A percentile compares a stretch with the other conserved stretches of the same genome.
Conservation (phyloP, 2,888 invertebrate genomes). For the Pteria penguin region DNA sequence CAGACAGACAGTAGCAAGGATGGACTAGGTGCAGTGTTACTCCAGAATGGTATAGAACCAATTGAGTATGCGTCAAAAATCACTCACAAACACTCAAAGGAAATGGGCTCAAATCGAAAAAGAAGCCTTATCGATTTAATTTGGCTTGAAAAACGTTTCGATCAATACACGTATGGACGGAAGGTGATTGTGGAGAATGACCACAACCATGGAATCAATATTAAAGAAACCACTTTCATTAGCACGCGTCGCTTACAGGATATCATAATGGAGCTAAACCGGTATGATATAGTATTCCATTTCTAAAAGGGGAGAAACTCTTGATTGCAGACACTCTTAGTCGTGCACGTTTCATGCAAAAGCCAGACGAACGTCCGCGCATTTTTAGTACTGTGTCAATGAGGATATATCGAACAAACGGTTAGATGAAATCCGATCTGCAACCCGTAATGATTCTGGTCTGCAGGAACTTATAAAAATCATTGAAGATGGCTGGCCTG, state of each 20-base stretch:
- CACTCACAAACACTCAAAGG: slow-evolving; percentile 13
- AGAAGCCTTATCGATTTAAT: slow-evolving; percentile 35
- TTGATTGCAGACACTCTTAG: slow-evolving; percentile 45
- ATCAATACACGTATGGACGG: slow-evolving; percentile 26
- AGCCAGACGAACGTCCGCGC: neutral
- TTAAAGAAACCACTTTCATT: slow-evolving; percentile 32
- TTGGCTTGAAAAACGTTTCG: slow-evolving; percentile 38
- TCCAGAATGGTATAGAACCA: slow-evolving; percentile 50
- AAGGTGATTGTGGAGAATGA: slow-evolving; percentile 30
- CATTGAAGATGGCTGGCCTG: slow-evolving; percentile 32
- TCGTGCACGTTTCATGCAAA: slow-evolving; percentile 12
- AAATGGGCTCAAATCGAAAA: slow-evolving; percentile 27
- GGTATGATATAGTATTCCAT: slow-evolving; percentile 46
- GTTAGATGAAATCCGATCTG: neutral
- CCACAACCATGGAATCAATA: slow-evolving; percentile 39
- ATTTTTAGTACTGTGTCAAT: neutral
- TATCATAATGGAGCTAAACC: slow-evolving; percentile 47
- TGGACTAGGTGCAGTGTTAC: slow-evolving; percentile 50
- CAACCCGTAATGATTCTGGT: neutral
- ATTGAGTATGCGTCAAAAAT: slow-evolving; percentile 51
- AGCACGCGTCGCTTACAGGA: slow-evolving; percentile 39
- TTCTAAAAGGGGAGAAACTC: slow-evolving; percentile 38
- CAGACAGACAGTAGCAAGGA: slow-evolving; percentile 54
- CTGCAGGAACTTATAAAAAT: neutral
- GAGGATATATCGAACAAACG: neutral